Conservation (phyloP, 2,113 vertebrate species). For the Haplochromis vanheusdeni region DNA sequence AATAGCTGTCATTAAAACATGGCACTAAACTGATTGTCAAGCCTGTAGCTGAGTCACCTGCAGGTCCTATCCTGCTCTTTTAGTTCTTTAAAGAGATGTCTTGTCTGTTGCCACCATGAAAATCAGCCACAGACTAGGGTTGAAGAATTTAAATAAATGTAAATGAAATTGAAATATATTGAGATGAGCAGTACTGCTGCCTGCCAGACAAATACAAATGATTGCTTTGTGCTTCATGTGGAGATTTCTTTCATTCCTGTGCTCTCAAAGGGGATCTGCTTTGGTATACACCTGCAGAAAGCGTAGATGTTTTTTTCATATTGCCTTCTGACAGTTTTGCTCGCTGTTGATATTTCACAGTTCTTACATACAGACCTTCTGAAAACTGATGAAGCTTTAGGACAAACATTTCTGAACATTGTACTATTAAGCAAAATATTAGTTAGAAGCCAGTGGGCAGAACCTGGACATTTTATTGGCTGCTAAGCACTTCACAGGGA, state of each 20-base stretch:
- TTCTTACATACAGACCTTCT: not conserved
- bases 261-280: constrained; percentile 4
- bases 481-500: not conserved
- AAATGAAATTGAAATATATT: constrained; percentile 71
- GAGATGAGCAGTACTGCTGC: constrained; percentile 45
- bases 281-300: constrained; percentile 22
- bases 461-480: not conserved
- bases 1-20: constrained; percentile 35
- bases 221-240: constrained; percentile 52
- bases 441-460: not conserved
- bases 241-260: not conserved
- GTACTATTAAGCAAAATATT: not conserved
- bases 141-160: constrained; percentile 60
- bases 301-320: constrained; percentile 2
- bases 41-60: constrained; percentile 18
- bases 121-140: constrained; percentile 33
- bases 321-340: not conserved
- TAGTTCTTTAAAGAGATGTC: constrained; percentile 19
- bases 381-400: not conserved
- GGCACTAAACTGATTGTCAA: constrained; percentile 34
- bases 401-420: not conserved
- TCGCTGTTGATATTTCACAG: not conserved
- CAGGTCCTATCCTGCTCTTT: not conserved
- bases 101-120: constrained; percentile 34
- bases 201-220: constrained; percentile 53